These are phyloP conservation scores for Gallinago stenura DNA, from an alignment of 2,797 vertebrate species.

Conservation along the genomic window DNA sequence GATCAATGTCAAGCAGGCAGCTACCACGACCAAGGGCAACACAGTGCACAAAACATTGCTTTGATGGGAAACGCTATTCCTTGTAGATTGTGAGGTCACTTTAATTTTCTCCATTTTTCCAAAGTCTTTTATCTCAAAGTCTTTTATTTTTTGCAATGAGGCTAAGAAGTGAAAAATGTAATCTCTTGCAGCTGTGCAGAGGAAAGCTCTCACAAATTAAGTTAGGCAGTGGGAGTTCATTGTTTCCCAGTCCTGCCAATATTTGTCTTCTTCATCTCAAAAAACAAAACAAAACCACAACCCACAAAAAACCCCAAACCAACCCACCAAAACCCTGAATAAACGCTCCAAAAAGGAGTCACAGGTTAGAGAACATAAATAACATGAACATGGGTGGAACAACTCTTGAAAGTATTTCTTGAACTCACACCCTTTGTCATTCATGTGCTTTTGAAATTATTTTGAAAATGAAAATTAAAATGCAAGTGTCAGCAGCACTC, in stretches of 20 bases:
- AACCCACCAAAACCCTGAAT: not conserved
- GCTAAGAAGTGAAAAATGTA: not conserved
- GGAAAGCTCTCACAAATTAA: not conserved
- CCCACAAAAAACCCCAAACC: not conserved
- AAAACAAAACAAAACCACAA: not conserved
- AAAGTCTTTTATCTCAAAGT: not conserved
- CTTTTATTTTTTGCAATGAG: not conserved
- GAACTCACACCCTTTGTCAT: not conserved
- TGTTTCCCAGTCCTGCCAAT: not conserved
- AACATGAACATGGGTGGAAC: not conserved
- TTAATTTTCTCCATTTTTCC: not conserved
- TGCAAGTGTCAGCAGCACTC: not conserved
- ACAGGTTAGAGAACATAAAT: not conserved
- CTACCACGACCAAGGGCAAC: not conserved
- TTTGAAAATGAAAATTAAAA: not conserved
- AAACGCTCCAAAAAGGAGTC: not conserved
- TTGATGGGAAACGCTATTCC: not conserved
- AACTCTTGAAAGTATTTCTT: constrained; percentile 17
- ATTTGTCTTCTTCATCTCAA: not conserved
- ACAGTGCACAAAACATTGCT: not conserved
- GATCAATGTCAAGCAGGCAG: not conserved
- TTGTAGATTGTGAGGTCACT: not conserved
- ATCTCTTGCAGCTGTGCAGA: not conserved
- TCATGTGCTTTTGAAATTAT: not conserved
- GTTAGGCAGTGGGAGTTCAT: not conserved